Evolutionary conservation across 2,888 invertebrate species (phyloP), one percentile per base, ranked within the genome.

Genomic region (Leucoptera coffeella): DNA sequence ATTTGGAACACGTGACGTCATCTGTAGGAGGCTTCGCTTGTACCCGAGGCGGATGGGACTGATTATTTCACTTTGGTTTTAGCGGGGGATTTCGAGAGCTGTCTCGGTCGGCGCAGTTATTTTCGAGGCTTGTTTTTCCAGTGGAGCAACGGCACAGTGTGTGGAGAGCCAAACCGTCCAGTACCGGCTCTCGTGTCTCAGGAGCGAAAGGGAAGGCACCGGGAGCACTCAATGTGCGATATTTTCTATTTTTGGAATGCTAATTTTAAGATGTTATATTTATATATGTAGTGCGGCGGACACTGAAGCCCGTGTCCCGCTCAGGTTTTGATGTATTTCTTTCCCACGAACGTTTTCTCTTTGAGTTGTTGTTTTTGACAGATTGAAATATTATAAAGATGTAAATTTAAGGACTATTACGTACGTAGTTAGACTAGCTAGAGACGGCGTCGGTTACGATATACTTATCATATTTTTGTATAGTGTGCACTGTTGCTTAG

Each of bases 221-320:
- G 58, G 65, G 64, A 57, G 62, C 58, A 25, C 27, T 52, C 60
- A 57, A 58, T 57, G 57, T 60, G 67, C 64, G n/a, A 69, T 67
- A 69, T 65, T 69, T 69, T 64, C 64, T 69, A 69, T 69, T 69
- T 69, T 69, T 69, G 69, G 69, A 69, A 67, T 56, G 67, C 69
- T 69, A 67, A 65, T 65, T 67, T 69, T 69, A 69, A 67, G 69
- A 69, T 61, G 64, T 65, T 69, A 67, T 67, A 69, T 69, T 69
- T 69, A 67, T 64, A 67, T 67, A 67, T 61, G 67, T 67, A 65
- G 65, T 57, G 46, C 49, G 65, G 69, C 67, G 67, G 46, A 53
- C 65, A 64, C 65, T 5, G 47, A 50, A 47, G 49, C 48, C 17
- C 55, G 67, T 67, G 59, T 65, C 56, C 42, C 67, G 69, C 69